Base-by-base conservation (phyloP, 92 coral and sea anemone species). In the Porites cylindrica region DNA sequence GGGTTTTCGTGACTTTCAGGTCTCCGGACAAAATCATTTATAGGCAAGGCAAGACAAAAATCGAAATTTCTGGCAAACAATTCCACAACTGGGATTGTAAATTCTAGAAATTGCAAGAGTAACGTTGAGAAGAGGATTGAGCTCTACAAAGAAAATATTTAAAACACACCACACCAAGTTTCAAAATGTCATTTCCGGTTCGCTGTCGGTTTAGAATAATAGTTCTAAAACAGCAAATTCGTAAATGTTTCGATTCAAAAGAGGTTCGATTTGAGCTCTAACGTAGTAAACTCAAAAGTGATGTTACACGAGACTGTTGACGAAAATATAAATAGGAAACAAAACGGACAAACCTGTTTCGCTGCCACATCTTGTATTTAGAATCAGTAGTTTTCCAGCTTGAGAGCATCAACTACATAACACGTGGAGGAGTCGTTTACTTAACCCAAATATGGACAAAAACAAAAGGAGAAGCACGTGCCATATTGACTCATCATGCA, bases 361-460 rank as follows among this genome's bases (percentile, higher is more conserved):
- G 56, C 11, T 4, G 2, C 86, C 58, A 56, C 47, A 38, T 38
- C 47, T 38, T 38, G 47, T 38, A 38, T 38, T 38, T 38, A 38
- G 47, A 38, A 38, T 0, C 5, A 38, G 47, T 38, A 38, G 47
- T 38, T 38, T 38, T 38, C 47, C 47, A 4, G 6, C 9, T 21
- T 19, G 53, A 51, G 12, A 9, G 19, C 32, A 29, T 29, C 32
- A 29, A 29, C 32, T 29, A 29, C 7, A 10, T 9, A 26, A 68
- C 86, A 82, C 86, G 78, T 82, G 86, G 5, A 77, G 86, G 78
- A 82, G 78, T 59, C 70, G 43, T 13, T 4, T 2, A 8, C 4
- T 18, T n/a, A 56, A 16, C 26, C 85, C 85, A 69, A 53, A 81
- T 81, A 68, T 81, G 85, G 85, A 19, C 7, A 6, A 77, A 50